Conservation (phyloP, 2,113 vertebrate genomes). For the Paramormyrops kingsleyae region DNA sequence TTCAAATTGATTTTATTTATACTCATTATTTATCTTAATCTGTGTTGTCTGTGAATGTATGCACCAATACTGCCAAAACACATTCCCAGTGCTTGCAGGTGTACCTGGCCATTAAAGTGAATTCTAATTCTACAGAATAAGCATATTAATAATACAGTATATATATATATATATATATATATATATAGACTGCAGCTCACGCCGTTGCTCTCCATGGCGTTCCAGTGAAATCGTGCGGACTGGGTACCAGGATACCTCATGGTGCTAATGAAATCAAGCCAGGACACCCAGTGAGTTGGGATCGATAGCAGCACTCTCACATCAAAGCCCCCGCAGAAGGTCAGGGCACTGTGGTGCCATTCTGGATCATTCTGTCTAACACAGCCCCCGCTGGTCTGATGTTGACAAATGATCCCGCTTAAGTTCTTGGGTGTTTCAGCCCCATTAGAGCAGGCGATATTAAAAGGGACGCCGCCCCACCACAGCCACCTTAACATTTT, state of each 20-base stretch:
- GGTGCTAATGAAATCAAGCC: constrained; percentile 17
- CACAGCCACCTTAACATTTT: background rate
- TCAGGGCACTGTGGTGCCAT: background rate
- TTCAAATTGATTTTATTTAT: background rate
- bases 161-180: background rate
- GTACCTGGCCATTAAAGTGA: background rate
- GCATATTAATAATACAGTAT: background rate
- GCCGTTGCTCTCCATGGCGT: background rate
- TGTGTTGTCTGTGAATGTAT: background rate
- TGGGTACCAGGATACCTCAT: background rate
- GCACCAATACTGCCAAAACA: background rate
- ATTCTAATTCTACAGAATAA: background rate
- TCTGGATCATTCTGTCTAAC: constrained; percentile 5
- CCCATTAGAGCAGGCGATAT: background rate
- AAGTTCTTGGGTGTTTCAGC: background rate
- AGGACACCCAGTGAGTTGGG: background rate
- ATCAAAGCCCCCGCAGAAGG: constrained; percentile 14
- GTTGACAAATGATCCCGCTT: constrained; percentile 14
- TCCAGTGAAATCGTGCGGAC: background rate
- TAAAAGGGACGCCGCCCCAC: background rate
- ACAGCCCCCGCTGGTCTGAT: background rate
- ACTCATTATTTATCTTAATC: background rate
- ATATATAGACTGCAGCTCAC: background rate
- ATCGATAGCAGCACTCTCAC: constrained; percentile 19
- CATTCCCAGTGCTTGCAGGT: background rate